These are phyloP conservation scores for Taxidea taxus DNA, from an alignment of 2,113 vertebrate genomes.

Conservation along the genomic window DNA sequence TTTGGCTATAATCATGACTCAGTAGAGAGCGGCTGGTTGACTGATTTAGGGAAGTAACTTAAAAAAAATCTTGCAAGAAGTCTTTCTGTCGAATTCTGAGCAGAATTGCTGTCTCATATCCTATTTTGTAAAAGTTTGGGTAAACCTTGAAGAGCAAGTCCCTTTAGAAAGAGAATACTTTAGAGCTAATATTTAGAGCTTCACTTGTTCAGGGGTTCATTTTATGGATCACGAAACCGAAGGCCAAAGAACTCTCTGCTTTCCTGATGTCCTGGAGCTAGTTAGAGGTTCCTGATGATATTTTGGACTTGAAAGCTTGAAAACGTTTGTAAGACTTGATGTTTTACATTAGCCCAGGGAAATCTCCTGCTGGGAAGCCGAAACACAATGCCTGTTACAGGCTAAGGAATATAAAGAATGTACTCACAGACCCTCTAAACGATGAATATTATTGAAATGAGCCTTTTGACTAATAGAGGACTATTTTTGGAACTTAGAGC, in stretches of 20 bases:
- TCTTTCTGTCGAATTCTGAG: background rate
- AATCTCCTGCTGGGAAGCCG: background rate
- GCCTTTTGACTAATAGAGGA: slow-evolving; percentile 49
- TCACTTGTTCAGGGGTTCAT: background rate
- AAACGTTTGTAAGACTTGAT: slow-evolving; percentile 1
- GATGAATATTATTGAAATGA: background rate
- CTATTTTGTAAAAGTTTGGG: background rate
- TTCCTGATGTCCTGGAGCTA: background rate
- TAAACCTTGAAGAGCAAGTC: background rate
- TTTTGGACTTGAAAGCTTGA: slow-evolving; percentile 7
- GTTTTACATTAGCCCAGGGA: slow-evolving; percentile 20
- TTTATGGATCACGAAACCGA: slow-evolving; percentile 16
- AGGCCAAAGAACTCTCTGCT: background rate
- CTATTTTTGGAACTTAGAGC: slow-evolving; percentile 63
- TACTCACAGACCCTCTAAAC: background rate
- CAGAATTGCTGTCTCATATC: background rate
- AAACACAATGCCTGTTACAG: background rate
- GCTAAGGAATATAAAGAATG: background rate
- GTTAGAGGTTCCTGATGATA: slow-evolving; percentile 44
- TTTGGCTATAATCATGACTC: background rate
- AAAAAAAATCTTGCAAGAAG: background rate
- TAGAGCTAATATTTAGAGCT: background rate
- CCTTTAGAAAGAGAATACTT: background rate
- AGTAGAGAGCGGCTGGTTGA: background rate
- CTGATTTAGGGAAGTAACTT: background rate